Conservation (phyloP, 2,797 vertebrate species). For the Microcaecilia unicolor region DNA sequence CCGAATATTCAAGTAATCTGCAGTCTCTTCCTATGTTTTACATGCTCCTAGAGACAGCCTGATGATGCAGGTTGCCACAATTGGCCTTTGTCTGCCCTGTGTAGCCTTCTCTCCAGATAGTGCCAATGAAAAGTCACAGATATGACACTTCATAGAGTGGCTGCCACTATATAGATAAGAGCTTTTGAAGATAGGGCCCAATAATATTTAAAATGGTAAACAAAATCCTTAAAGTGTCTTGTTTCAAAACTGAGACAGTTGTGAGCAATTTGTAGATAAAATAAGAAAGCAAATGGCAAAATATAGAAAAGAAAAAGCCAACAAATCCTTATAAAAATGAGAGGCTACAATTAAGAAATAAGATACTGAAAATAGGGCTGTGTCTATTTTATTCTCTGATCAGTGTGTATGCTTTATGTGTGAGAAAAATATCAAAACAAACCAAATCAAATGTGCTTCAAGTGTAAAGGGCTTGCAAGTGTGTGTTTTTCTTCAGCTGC, state of each 20-base stretch:
- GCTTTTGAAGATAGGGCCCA: too few relatives aligned
- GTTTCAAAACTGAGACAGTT: conserved; percentile 18
- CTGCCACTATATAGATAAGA: too few relatives aligned
- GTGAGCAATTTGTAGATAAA: conserved; percentile 24
- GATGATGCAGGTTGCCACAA: too few relatives aligned
- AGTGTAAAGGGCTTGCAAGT: conserved; percentile 25
- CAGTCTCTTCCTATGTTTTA: too few relatives aligned
- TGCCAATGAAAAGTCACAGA: too few relatives aligned
- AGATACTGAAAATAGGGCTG: conserved; percentile 27
- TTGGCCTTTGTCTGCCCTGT: too few relatives aligned
- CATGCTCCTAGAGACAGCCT: too few relatives aligned
- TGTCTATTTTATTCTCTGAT: conserved; percentile 23
- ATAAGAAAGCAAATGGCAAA: conserved; percentile 26
- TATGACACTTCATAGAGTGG: too few relatives aligned
- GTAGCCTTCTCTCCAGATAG: too few relatives aligned
- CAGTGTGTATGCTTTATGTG: conserved; percentile 45
- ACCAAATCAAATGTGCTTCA: conserved; percentile 32
- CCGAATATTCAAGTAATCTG: too few relatives aligned
- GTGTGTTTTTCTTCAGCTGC: conserved; percentile 31
- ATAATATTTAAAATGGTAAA: conserved; percentile 25
- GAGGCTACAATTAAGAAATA: conserved; percentile 41
- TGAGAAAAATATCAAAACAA: conserved; percentile 46
- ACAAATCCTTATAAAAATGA: conserved; percentile 12
- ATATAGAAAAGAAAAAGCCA: conserved; percentile 28
- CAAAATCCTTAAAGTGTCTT: conserved; percentile 16